Evolutionary conservation across 2,797 vertebrate genomes (phyloP).

Genomic region (Manis pentadactyla): DNA sequence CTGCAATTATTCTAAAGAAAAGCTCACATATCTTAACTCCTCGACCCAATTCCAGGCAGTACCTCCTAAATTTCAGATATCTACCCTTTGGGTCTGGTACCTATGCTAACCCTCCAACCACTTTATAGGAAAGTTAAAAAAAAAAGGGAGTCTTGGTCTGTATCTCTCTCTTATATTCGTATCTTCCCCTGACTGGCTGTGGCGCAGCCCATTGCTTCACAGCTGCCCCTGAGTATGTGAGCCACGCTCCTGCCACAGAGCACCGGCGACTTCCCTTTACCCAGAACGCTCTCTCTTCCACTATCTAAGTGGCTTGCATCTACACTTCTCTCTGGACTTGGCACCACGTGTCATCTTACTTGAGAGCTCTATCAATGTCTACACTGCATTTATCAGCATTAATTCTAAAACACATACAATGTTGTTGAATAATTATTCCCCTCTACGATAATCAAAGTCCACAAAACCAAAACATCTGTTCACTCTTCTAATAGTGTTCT

Average conservation of each 20-base stretch:
- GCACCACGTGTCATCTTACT: background rate
- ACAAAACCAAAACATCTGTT: background rate
- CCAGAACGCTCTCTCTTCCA: background rate
- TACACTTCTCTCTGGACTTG: background rate
- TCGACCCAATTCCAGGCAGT: background rate
- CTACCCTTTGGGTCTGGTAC: background rate
- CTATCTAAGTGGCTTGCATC: background rate
- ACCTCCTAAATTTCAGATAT: background rate
- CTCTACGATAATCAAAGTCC: background rate
- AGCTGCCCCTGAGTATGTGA: background rate
- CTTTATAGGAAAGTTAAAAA: background rate
- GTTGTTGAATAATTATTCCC: background rate
- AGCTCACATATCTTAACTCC: background rate
- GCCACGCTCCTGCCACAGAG: background rate
- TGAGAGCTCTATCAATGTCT: background rate
- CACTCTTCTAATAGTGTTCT: background rate
- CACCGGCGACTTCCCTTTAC: background rate
- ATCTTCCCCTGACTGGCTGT: background rate
- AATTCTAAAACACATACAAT: background rate
- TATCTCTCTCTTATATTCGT: background rate
- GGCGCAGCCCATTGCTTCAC: background rate
- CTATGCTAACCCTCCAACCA: background rate
- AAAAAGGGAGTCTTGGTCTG: background rate
- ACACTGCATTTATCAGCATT: background rate
- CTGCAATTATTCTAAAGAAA: constrained; percentile 38